Evolutionary conservation across 2,113 vertebrate species (phyloP).

Genomic region (Cyanoramphus novaezelandiae): DNA sequence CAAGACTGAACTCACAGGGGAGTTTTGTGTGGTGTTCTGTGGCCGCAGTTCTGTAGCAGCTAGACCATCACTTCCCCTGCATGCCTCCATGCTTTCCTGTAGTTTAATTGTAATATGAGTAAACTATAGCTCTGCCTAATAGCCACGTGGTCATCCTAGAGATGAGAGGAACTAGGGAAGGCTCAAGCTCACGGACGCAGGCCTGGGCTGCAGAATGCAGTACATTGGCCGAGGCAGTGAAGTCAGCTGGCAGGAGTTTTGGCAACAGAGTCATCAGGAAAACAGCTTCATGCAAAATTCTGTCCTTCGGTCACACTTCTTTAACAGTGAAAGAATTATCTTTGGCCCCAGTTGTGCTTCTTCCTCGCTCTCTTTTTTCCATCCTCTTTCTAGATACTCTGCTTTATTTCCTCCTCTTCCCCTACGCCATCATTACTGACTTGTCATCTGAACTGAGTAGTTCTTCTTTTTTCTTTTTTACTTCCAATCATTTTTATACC

Average conservation of each 20-base stretch:
- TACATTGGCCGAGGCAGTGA: background rate
- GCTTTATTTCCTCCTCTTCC: background rate
- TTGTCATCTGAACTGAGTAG: background rate
- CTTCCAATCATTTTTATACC: background rate
- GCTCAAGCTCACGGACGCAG: background rate
- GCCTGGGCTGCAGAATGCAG: background rate
- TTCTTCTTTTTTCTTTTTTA: background rate
- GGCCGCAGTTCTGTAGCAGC: constrained; percentile 36
- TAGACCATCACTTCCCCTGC: constrained; percentile 51
- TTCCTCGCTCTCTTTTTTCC: background rate
- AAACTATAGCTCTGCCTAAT: constrained; percentile 20
- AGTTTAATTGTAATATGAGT: constrained; percentile 54
- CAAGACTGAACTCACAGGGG: background rate
- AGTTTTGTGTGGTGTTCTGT: background rate
- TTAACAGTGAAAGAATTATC: background rate
- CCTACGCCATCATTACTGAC: background rate
- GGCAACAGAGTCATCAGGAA: background rate
- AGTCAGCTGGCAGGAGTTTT: background rate
- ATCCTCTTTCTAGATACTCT: background rate
- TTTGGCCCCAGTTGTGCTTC: background rate
- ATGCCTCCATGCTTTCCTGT: constrained; percentile 56
- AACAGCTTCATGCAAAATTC: background rate
- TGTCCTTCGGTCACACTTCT: background rate
- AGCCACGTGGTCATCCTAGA: constrained; percentile 28
- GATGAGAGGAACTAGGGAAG: constrained; percentile 30